These are phyloP conservation scores for Procambarus virginalis DNA, from an alignment of 1,140 invertebrate species.

Conservation along the genomic window DNA sequence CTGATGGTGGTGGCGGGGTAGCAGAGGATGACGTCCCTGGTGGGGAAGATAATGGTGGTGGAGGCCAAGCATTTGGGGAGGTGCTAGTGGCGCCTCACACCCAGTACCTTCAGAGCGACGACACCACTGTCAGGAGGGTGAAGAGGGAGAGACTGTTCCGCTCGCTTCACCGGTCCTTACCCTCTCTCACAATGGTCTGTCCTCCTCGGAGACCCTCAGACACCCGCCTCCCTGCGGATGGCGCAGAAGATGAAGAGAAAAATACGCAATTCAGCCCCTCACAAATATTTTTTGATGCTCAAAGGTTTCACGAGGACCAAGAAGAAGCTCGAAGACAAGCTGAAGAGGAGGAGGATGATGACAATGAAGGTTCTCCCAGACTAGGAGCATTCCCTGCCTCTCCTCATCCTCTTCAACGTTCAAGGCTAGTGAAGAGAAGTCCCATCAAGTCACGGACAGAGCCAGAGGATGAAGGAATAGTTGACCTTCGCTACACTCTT, in stretches of 20 bases:
- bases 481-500: slow-evolving; percentile 56
- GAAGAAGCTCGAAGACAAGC: slow-evolving; percentile 47
- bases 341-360: slow-evolving; percentile 44
- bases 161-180: slow-evolving; percentile 54
- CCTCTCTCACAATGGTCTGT: slow-evolving; percentile 41
- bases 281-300: slow-evolving; percentile 56
- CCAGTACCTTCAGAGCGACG: slow-evolving; percentile 56
- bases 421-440: slow-evolving; percentile 43
- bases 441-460: slow-evolving; percentile 39
- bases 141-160: slow-evolving; percentile 51
- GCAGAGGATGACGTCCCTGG: background rate
- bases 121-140: slow-evolving; percentile 55
- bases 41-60: slow-evolving; percentile 4
- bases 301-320: slow-evolving; percentile 49
- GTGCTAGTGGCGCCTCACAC: slow-evolving; percentile 42
- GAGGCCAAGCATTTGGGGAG: slow-evolving; percentile 1
- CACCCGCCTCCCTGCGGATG: slow-evolving; percentile 56
- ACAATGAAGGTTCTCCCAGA: slow-evolving; percentile 22
- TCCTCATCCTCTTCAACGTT: slow-evolving; percentile 58
- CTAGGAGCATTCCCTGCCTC: slow-evolving; percentile 42
- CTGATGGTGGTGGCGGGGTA: background rate
- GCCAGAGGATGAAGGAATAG: slow-evolving; percentile 51
- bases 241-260: slow-evolving; percentile 40
- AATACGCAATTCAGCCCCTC: slow-evolving; percentile 20
- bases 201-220: slow-evolving; percentile 13